Base-by-base conservation (phyloP, 2,113 vertebrate species). In the Amia ocellicauda region DNA sequence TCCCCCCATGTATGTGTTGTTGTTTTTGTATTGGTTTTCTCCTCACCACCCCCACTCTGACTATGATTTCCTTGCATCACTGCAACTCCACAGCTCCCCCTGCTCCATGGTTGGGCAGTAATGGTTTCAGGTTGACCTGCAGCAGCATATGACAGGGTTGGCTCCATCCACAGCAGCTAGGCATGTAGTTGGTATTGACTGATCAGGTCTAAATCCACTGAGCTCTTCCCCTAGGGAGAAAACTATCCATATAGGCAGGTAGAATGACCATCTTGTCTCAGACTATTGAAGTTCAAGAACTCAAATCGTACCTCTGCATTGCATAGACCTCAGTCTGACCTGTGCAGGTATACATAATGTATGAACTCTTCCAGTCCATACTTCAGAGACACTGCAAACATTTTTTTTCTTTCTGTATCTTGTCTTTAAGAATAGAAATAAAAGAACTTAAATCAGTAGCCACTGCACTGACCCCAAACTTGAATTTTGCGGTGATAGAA, bases 401-500 rank as follows among this genome's bases (percentile, higher is more conserved):
- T 79, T 76, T 77, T 20, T 19, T 55, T 22, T 49, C 57, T 63
- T 19, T 62, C 57, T 68, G 57, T 68, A 60, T 58, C 64, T 60
- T 67, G 69, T 60, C 66, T 78, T 80, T 74, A 78, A 76, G 67
- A 69, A 31, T 27, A 28, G 27, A 71, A 66, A 72, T 63, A 63
- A 68, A 76, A 66, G 72, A 47, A 47, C 1, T 47, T 47, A 19
- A 69, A 69, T 72, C 67, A 62, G 52, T 56, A 64, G 57, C 68
- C 70, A 61, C 70, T 70, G 83, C 69, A 5, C 65, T 88, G 86
- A 89, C 85, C 86, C 78, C 83, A 82, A 82, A 87, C 81, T 85
- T 68, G 79, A 79, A 70, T 77, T 72, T 66, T 71, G 72, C 63
- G 73, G 72, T 58, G 67, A 69, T 71, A 71, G 7, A 80, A 69